phyloP scores from a whole-genome alignment of 1,140 invertebrate species.

The Cherax quadricarinatus region DNA sequence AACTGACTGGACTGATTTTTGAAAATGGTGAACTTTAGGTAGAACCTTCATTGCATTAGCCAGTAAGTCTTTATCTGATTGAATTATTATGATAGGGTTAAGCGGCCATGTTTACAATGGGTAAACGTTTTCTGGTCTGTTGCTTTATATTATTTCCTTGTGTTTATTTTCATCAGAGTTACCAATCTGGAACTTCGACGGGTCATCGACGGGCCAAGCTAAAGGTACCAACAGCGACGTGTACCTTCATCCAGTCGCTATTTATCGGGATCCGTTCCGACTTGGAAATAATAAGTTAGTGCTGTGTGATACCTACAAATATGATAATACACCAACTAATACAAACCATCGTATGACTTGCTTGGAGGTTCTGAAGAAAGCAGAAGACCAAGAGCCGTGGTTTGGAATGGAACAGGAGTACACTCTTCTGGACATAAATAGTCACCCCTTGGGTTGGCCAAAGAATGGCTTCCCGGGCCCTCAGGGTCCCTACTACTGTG shows the following conservation, averaged over 20 bases:
- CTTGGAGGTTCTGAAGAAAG: constrained; percentile 6
- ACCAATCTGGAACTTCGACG: constrained; percentile 30
- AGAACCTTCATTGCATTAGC: too few relatives aligned
- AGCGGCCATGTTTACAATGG: too few relatives aligned
- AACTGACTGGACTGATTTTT: too few relatives aligned
- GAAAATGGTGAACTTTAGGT: too few relatives aligned
- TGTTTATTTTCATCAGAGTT: neutral
- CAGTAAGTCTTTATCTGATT: too few relatives aligned
- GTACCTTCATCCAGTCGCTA: constrained; percentile 12
- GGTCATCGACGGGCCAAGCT: constrained; percentile 32
- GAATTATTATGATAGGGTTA: too few relatives aligned
- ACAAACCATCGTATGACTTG: constrained; percentile 1
- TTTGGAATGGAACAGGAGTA: constrained; percentile 40
- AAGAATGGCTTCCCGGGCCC: constrained; percentile 33
- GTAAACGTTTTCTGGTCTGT: too few relatives aligned
- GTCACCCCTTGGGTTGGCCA: constrained; percentile 19
- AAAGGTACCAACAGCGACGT: constrained; percentile 37
- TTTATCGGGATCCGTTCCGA: constrained; percentile 32
- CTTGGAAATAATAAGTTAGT: constrained; percentile 30
- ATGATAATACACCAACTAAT: constrained; percentile 25
- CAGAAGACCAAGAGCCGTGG: neutral
- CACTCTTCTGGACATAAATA: constrained; percentile 21
- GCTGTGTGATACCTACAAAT: constrained; percentile 31
- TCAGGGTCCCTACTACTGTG: constrained; percentile 37
- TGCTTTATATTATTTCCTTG: too few relatives aligned